A percentile compares a stretch with the other conserved stretches of the same genome.
Conservation (phyloP, 1,140 invertebrate species). For the Diorhabda carinulata region DNA sequence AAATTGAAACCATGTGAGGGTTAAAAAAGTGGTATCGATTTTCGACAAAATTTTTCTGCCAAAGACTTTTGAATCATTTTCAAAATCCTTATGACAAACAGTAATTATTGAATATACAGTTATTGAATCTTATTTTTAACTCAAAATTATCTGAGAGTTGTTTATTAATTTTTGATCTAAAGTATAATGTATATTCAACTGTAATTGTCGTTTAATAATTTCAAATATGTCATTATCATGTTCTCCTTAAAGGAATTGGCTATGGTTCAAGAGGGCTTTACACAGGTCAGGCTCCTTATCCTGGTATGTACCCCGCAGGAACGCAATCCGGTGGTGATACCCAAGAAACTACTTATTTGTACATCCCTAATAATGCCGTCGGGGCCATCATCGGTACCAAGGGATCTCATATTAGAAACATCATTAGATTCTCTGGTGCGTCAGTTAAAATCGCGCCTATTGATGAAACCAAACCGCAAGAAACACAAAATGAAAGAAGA, state of each 20-base stretch:
- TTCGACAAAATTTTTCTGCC: too few species aligned
- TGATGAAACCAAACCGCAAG: conserved; percentile 71
- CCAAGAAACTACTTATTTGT: conserved; percentile 87
- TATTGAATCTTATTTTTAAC: too few species aligned
- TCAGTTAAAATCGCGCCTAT: conserved; percentile 89
- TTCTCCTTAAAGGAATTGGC: conserved; percentile 51
- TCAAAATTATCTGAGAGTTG: too few species aligned
- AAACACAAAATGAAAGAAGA: conserved; percentile 73
- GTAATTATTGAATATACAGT: too few species aligned
- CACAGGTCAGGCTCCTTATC: conserved; percentile 55
- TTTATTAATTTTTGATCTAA: too few species aligned
- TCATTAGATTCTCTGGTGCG: conserved; percentile 93
- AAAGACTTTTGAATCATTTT: too few species aligned
- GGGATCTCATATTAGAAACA: conserved; percentile 93
- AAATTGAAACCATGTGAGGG: too few species aligned
- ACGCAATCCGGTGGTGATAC: conserved; percentile 49
- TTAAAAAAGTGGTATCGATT: too few species aligned
- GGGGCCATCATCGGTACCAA: conserved; percentile 97
- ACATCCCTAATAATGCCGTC: conserved; percentile 95
- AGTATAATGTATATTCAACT: too few species aligned
- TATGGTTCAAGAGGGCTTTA: conserved; percentile 59
- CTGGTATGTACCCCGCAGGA: conserved; percentile 53
- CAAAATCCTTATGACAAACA: too few species aligned
- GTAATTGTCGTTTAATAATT: too few species aligned
- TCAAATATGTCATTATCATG: too few species aligned